These are phyloP conservation scores for Botrylloides violaceus DNA, from an alignment of 23 tunicate species.

Conservation along the genomic window DNA sequence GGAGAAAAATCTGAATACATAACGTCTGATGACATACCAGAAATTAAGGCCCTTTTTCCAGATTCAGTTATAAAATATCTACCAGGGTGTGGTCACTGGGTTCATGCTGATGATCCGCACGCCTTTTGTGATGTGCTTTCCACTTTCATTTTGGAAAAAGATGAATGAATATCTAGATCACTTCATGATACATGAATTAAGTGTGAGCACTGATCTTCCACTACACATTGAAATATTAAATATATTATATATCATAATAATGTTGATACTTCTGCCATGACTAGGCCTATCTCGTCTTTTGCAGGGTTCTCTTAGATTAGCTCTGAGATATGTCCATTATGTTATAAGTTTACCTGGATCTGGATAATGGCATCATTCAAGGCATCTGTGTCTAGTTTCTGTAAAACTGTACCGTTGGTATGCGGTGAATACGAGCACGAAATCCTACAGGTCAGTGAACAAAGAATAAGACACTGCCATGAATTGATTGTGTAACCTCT, in stretches of 20 bases:
- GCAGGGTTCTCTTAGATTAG: too few relatives aligned
- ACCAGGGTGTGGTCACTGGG: conserved; percentile 86
- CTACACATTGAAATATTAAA: too few relatives aligned
- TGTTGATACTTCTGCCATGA: too few relatives aligned
- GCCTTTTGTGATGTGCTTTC: conserved; percentile 36
- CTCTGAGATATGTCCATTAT: too few relatives aligned
- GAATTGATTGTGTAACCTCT: too few relatives aligned
- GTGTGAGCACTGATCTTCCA: too few relatives aligned
- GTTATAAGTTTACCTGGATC: too few relatives aligned
- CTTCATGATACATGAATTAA: too few relatives aligned
- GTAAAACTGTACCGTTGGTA: neutral
- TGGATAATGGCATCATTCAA: neutral
- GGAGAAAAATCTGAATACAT: conserved; percentile 40
- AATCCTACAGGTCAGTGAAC: neutral
- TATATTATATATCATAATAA: too few relatives aligned
- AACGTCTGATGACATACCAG: conserved; percentile 30
- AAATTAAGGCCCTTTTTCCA: conserved; percentile 49
- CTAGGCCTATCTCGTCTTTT: too few relatives aligned
- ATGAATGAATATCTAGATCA: neutral
- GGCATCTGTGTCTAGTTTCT: neutral
- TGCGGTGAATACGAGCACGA: neutral
- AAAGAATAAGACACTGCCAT: too few relatives aligned
- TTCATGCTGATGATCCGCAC: conserved; percentile 60
- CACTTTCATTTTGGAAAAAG: conserved; percentile 12
- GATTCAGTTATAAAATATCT: conserved; percentile 32